phyloP scores from a whole-genome alignment of 92 coral and sea anemone species.

The Heteractis magnifica region DNA sequence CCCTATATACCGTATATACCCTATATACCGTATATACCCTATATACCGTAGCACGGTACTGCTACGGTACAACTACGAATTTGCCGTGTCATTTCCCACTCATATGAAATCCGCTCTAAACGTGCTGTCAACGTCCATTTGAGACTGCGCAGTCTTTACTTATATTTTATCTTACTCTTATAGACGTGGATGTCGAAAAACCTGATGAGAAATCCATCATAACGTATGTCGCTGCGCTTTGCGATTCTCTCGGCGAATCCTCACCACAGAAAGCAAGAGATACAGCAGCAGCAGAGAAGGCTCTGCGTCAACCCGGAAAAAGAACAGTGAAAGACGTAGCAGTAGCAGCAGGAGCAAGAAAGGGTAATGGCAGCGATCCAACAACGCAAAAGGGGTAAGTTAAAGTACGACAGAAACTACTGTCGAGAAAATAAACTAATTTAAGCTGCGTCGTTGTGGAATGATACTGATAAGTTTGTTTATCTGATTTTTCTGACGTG shows the following conservation, averaged over 20 bases:
- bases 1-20: too few relatives aligned
- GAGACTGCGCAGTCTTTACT: not conserved
- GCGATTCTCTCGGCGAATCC: conserved; percentile 61
- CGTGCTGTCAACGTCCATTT: too few relatives aligned
- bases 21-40: too few relatives aligned
- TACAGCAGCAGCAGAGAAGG: conserved; percentile 53
- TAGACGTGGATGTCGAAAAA: conserved; percentile 80
- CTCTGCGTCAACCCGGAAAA: conserved; percentile 52
- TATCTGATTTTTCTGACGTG: too few relatives aligned
- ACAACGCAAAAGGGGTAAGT: not conserved
- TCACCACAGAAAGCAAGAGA: conserved; percentile 43
- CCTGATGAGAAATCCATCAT: conserved; percentile 83
- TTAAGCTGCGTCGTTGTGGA: too few relatives aligned
- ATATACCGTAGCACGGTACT: too few relatives aligned
- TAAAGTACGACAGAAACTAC: not conserved
- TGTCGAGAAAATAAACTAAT: too few relatives aligned
- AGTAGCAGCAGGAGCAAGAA: conserved; percentile 34
- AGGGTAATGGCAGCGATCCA: conserved; percentile 9
- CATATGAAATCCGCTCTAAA: too few relatives aligned
- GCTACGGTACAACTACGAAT: too few relatives aligned
- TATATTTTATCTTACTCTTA: not conserved
- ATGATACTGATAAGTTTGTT: too few relatives aligned
- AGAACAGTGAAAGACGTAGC: conserved; percentile 49
- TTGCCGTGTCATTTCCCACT: too few relatives aligned
- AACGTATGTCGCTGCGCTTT: conserved; percentile 71